phyloP scores from a whole-genome alignment of 2,888 invertebrate genomes.

The Thereva unica region DNA sequence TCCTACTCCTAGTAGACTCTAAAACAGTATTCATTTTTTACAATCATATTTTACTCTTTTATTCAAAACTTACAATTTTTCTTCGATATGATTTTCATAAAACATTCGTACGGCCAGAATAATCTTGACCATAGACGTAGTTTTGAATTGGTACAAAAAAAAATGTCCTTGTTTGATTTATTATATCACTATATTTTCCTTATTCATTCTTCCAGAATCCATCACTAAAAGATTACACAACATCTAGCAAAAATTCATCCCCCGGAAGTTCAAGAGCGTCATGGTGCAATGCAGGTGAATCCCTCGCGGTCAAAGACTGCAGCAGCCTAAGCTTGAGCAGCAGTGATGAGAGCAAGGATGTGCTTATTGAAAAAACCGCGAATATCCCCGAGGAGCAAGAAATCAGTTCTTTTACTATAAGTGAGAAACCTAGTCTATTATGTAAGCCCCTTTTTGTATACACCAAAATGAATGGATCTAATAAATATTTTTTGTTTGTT shows the following conservation, averaged over 20 bases:
- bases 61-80: too few species aligned
- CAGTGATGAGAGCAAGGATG: constrained; percentile 61
- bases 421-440: constrained; percentile 37
- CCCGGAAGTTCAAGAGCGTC: constrained; percentile 54
- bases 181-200: not conserved
- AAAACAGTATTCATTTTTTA: too few species aligned
- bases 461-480: not conserved
- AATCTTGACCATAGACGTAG: not conserved
- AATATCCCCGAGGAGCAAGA: constrained; percentile 38
- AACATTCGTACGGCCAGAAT: too few species aligned
- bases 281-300: constrained; percentile 65
- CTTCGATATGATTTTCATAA: too few species aligned
- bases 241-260: constrained; percentile 51
- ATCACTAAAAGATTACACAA: constrained; percentile 46
- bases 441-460: constrained; percentile 36
- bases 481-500: not conserved
- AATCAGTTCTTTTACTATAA: constrained; percentile 39
- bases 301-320: constrained; percentile 65
- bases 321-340: constrained; percentile 61
- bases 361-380: constrained; percentile 40
- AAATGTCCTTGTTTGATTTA: not conserved
- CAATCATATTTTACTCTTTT: too few species aligned
- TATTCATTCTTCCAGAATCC: constrained; percentile 35
- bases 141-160: not conserved
- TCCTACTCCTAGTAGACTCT: too few species aligned